These are phyloP conservation scores for Lymantria dispar DNA, from an alignment of 2,888 invertebrate genomes.

Conservation along the genomic window DNA sequence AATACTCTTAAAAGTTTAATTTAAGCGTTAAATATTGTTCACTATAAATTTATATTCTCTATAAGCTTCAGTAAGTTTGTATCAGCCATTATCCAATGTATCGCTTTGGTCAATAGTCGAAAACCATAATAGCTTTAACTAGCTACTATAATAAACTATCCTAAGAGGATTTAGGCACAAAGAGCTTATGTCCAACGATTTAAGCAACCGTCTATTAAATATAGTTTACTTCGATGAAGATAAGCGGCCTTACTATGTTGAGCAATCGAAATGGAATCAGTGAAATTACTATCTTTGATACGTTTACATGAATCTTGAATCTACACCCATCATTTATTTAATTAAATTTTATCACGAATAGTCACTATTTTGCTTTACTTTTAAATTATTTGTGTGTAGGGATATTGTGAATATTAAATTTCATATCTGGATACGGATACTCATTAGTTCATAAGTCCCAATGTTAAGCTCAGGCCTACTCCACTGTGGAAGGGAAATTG, in stretches of 20 bases:
- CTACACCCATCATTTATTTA: too few relatives aligned
- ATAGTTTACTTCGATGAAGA: background rate
- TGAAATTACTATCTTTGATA: background rate
- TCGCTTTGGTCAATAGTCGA: too few relatives aligned
- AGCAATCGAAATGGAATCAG: background rate
- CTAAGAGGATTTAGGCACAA: background rate
- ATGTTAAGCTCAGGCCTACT: too few relatives aligned
- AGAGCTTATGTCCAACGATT: background rate
- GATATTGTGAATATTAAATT: too few relatives aligned
- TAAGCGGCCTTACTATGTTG: background rate
- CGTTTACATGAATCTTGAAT: too few relatives aligned
- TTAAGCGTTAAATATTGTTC: conserved; percentile 3
- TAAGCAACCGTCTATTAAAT: background rate
- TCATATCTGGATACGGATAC: too few relatives aligned
- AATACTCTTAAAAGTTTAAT: too few relatives aligned
- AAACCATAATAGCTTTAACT: background rate
- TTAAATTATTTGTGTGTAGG: too few relatives aligned
- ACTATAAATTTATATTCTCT: conserved; percentile 1
- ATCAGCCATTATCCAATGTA: background rate
- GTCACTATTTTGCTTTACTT: too few relatives aligned
- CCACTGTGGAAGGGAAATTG: too few relatives aligned
- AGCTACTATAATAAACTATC: background rate
- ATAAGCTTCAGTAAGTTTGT: background rate
- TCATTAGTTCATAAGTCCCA: too few relatives aligned
- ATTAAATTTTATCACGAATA: too few relatives aligned